Percentiles rank a stretch among this genome's conserved stretches.
Evolutionary conservation across 2,113 vertebrate species (phyloP).

Genomic region (Anas platyrhynchos): DNA sequence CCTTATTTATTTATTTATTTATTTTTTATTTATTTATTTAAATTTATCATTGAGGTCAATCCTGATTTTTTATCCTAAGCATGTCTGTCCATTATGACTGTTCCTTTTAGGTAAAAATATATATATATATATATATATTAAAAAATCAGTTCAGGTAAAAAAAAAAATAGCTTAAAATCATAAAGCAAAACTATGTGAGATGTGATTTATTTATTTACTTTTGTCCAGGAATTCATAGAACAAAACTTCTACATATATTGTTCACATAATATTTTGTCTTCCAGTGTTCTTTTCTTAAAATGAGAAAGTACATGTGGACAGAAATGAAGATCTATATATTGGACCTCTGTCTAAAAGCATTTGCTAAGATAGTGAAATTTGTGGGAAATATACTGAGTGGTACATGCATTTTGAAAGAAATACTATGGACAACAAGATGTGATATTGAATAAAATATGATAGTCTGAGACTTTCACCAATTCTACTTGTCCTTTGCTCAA

Average conservation of each 20-base stretch:
- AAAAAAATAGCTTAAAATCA: not conserved
- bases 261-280: not conserved
- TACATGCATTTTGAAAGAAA: not conserved
- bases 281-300: not conserved
- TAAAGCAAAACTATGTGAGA: not conserved
- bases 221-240: not conserved
- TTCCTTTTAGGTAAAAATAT: not conserved
- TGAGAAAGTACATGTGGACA: not conserved
- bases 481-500: not conserved
- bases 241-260: not conserved
- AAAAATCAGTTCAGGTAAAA: not conserved
- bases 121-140: too few species aligned
- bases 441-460: not conserved
- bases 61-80: not conserved
- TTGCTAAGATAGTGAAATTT: not conserved
- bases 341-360: not conserved
- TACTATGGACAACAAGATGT: not conserved
- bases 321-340: not conserved
- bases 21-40: not conserved
- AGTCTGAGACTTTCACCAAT: not conserved
- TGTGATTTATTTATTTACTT: not conserved
- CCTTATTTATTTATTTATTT: not conserved
- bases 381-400: not conserved
- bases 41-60: not conserved
- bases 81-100: not conserved